Conservation (phyloP, 2,797 vertebrate species). For the Lepus townsendii region DNA sequence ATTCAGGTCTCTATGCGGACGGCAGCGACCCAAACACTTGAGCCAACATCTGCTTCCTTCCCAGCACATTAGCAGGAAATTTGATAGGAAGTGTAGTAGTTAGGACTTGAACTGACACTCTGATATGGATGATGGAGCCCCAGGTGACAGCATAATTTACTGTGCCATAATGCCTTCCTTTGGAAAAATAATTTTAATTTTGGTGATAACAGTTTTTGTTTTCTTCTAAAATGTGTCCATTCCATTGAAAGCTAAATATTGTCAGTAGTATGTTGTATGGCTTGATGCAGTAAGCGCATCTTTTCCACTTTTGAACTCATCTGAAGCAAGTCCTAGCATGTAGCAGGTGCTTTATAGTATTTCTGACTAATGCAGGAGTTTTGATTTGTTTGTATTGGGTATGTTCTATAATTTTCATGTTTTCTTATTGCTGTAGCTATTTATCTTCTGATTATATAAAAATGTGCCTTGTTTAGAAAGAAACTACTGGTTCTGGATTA, state of each 20-base stretch:
- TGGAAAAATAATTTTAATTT: not conserved
- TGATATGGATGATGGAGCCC: too few relatives aligned
- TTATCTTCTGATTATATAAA: not conserved
- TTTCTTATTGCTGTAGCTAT: not conserved
- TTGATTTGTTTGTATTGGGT: not conserved
- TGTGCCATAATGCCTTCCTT: not conserved
- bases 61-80: too few relatives aligned
- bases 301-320: not conserved
- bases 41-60: too few relatives aligned
- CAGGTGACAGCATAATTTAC: too few relatives aligned
- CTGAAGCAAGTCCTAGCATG: not conserved
- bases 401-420: not conserved
- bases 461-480: not conserved
- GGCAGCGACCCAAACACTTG: too few relatives aligned
- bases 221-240: not conserved
- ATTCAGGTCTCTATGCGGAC: too few relatives aligned
- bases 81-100: too few relatives aligned
- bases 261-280: not conserved
- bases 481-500: not conserved
- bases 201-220: not conserved
- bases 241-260: not conserved
- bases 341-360: not conserved
- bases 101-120: too few relatives aligned
- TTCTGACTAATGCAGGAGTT: not conserved
- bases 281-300: not conserved